phyloP scores from a whole-genome alignment of 2,888 invertebrate genomes.

The Byasa hedistus region DNA sequence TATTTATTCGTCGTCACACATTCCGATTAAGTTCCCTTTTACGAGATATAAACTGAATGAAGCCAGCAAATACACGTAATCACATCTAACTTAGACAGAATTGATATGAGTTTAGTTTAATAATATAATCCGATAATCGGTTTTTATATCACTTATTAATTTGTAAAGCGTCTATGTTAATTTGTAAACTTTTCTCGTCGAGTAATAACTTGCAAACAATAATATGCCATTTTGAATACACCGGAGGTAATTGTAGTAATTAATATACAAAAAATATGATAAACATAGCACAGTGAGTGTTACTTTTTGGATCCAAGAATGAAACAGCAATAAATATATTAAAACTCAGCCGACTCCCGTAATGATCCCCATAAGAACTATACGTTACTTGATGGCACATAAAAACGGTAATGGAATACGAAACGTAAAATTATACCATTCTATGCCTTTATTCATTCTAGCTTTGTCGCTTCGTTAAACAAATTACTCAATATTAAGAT shows the following conservation, averaged over 20 bases:
- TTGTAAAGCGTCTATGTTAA: too few species aligned
- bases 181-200: too few species aligned
- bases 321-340: too few species aligned
- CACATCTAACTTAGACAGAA: constrained; percentile 35
- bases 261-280: too few species aligned
- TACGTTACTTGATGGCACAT: constrained; percentile 17
- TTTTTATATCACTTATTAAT: not conserved
- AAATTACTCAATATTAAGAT: not conserved
- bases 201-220: too few species aligned
- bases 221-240: too few species aligned
- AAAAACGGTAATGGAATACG: constrained; percentile 21
- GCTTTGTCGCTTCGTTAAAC: constrained; percentile 10
- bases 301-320: too few species aligned
- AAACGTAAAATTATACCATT: constrained; percentile 14
- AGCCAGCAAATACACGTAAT: constrained; percentile 48
- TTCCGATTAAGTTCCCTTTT: constrained; percentile 48
- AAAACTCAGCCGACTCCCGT: not conserved
- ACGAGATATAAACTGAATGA: constrained; percentile 45
- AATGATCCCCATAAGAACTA: constrained; percentile 17
- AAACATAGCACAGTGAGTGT: too few species aligned
- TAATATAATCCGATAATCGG: not conserved
- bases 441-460: constrained; percentile 12
- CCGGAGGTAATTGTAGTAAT: too few species aligned
- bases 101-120: constrained; percentile 30
- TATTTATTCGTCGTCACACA: constrained; percentile 32